Conservation (phyloP, 2,797 vertebrate genomes). For the Neosilurus hyrtlii region DNA sequence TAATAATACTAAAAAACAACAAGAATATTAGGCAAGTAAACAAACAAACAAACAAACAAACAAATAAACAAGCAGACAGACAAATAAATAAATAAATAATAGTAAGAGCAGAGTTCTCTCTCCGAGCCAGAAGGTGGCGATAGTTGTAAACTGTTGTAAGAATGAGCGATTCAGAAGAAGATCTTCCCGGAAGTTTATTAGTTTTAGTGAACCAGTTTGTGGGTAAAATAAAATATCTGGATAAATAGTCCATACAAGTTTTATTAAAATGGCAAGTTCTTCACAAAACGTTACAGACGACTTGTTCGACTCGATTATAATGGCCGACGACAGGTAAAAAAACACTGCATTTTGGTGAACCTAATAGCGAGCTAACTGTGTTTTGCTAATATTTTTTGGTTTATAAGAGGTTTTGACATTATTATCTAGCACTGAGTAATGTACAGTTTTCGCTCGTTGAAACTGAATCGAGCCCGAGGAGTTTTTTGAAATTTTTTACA, state of each 20-base stretch:
- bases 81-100: no score
- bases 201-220: neutral
- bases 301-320: conserved; percentile 65
- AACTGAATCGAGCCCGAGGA: no score
- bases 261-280: conserved; percentile 5
- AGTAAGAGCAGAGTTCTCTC: no score
- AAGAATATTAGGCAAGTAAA: no score
- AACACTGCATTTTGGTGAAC: no score
- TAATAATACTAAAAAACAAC: no score
- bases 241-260: neutral
- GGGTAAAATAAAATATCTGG: neutral
- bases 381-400: neutral
- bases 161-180: neutral
- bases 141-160: no score
- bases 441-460: no score
- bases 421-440: no score
- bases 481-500: no score
- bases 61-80: no score
- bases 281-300: conserved; percentile 51
- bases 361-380: neutral
- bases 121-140: neutral
- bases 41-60: no score
- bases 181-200: neutral
- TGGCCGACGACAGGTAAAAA: conserved; percentile 67
- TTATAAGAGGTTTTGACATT: neutral